These are phyloP conservation scores for Pardosa pseudoannulata DNA, from an alignment of 2,888 invertebrate genomes.

Conservation along the genomic window DNA sequence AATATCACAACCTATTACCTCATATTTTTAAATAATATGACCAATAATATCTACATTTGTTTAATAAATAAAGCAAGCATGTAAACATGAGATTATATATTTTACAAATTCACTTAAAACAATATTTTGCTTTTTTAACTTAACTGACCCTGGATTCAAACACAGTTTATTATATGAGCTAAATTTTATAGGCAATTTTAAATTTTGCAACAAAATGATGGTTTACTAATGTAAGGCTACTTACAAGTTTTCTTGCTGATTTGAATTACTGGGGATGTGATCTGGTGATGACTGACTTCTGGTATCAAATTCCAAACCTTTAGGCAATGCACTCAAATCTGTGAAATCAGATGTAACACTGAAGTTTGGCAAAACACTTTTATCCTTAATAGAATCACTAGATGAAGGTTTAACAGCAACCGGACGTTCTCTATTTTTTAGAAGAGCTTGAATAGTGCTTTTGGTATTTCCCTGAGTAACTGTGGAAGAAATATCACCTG, in stretches of 20 bases:
- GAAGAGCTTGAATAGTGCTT: conserved; percentile 49
- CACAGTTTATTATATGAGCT: no score
- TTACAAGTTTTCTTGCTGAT: conserved; percentile 31
- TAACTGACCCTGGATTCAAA: no score
- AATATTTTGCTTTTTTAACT: no score
- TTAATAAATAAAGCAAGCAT: no score
- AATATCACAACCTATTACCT: no score
- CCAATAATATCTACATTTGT: no score
- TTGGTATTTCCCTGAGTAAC: conserved; percentile 37
- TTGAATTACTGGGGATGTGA: neutral
- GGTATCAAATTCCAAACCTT: neutral
- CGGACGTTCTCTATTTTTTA: conserved; percentile 34
- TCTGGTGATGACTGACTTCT: neutral
- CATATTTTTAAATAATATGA: no score
- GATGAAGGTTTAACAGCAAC: neutral
- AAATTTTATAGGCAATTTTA: no score
- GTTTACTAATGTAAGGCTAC: no score
- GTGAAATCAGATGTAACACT: conserved; percentile 4
- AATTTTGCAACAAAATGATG: no score
- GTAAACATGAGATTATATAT: no score
- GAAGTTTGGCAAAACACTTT: neutral
- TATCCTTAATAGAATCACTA: conserved; percentile 8
- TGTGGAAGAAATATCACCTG: conserved; percentile 34
- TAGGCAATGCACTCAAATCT: neutral
- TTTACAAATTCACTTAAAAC: no score